Conservation (phyloP, 2,113 vertebrate genomes). For the Chionis minor region DNA sequence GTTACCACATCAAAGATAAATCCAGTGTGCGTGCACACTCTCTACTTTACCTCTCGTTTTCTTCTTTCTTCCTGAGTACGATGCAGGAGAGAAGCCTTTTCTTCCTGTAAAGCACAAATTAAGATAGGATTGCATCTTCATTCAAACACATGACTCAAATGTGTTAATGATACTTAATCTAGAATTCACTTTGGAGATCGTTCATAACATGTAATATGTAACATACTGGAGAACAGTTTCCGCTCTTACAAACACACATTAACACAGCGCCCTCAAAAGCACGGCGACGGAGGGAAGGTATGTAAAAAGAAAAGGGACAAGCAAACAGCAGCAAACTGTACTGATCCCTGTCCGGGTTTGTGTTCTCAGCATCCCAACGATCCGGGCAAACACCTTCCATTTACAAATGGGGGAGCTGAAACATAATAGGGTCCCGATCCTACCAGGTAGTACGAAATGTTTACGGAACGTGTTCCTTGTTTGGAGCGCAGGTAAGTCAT, state of each 20-base stretch:
- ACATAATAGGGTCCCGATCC: background rate
- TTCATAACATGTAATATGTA: fast-evolving
- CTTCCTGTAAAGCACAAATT: constrained; percentile 81
- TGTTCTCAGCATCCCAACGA: background rate
- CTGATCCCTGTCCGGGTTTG: background rate
- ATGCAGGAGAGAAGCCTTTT: constrained; percentile 95
- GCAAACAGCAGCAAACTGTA: background rate
- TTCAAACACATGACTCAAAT: background rate
- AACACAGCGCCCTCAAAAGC: background rate
- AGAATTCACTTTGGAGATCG: background rate
- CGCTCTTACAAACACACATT: fast-evolving
- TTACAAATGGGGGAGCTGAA: background rate
- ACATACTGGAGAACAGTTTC: background rate
- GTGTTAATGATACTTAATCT: background rate
- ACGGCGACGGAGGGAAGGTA: background rate
- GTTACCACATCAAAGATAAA: background rate
- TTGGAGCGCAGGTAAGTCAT: fast-evolving
- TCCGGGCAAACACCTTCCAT: background rate
- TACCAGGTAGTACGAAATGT: background rate
- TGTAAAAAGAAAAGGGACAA: background rate
- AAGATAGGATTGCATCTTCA: background rate
- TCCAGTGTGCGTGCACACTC: background rate
- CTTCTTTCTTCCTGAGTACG: constrained; percentile 96
- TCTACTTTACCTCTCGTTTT: constrained; percentile 89
- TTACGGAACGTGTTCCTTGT: background rate